phyloP scores from a whole-genome alignment of 92 coral and sea anemone species.

The Virgularia gustaviana region DNA sequence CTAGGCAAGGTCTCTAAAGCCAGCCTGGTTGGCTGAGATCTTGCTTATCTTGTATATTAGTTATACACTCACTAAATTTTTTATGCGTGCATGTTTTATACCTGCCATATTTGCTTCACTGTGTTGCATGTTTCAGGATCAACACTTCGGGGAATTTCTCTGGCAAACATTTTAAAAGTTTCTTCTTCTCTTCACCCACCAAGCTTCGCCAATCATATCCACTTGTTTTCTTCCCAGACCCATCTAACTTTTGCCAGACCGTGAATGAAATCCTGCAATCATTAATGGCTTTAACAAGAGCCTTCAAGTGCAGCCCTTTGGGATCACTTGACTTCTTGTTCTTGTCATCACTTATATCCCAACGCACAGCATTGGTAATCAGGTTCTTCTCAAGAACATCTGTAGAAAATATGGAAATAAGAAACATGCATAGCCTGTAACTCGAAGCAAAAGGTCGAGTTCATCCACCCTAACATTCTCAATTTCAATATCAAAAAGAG shows the following conservation, averaged over 20 bases:
- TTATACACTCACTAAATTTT: too few relatives aligned
- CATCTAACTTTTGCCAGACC: conserved; percentile 2
- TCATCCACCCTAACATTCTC: too few relatives aligned
- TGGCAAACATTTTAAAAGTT: neutral
- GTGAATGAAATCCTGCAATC: conserved; percentile 11
- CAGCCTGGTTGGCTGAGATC: too few relatives aligned
- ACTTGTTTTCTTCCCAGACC: conserved; percentile 3
- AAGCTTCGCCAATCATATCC: conserved; percentile 14
- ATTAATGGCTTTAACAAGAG: conserved; percentile 17
- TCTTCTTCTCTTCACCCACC: conserved; percentile 9
- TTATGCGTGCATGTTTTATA: too few relatives aligned
- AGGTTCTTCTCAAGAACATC: conserved; percentile 13
- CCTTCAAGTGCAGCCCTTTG: conserved; percentile 10
- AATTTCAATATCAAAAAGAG: neutral
- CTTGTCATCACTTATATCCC: conserved; percentile 13
- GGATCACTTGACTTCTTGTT: conserved; percentile 8
- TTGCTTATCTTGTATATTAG: too few relatives aligned
- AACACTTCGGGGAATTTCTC: neutral
- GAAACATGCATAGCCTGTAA: too few relatives aligned
- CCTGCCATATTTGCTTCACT: conserved; percentile 1
- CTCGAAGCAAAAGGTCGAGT: conserved; percentile 4
- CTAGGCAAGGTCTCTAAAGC: too few relatives aligned
- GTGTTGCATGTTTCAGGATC: too few relatives aligned
- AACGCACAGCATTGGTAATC: neutral
- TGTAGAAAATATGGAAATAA: neutral